Evolutionary conservation across 2,113 vertebrate species (phyloP), one percentile per base, ranked within the genome.

Genomic region (western clawed frog (Xenopus tropicalis)): DNA sequence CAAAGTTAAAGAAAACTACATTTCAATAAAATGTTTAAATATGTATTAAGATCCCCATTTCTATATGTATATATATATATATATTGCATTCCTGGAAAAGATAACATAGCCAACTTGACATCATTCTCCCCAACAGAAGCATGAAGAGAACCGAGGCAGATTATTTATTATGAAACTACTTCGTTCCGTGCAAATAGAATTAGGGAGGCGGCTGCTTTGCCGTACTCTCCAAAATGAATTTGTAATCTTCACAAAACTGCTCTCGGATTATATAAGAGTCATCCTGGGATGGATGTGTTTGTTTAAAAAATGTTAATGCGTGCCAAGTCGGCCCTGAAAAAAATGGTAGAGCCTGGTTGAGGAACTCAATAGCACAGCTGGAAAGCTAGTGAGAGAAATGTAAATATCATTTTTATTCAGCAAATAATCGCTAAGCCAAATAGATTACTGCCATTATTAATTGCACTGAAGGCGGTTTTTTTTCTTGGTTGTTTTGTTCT

Each of bases 351-450:
- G 17, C 24, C 19, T 42, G 20, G 57, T 61, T 51, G 19, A 23
- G 43, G 46, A 66, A 54, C 61, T 61, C 43, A 61, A 69, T 54
- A 52, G 44, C 66, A 42, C 65, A 74, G 65, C 72, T 74, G 72
- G 23, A 57, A 17, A 20, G 56, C 72, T 74, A 65, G 22, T 43
- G 65, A 17, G 37, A 42, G 43, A 68, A 61, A 74, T 14, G 66
- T 57, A 74, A 66, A 74, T 67, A 61, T n/a, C 1, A 74, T 37
- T 59, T 67, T 25, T 42, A 68, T 61, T 51, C 24, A 13, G 43
- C 57, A 74, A 74, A 74, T 61, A 68, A 52, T 29, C 17, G 51
- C n/a, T 52, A 68, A 74, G 56, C 56, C 72, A 74, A 74, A 37
- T 19, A 46, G 43, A 61, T 62, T 74, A 69, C 44, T 14, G 5